phyloP scores from a whole-genome alignment of 2,888 invertebrate genomes.

The Arrhopalites spinosus region DNA sequence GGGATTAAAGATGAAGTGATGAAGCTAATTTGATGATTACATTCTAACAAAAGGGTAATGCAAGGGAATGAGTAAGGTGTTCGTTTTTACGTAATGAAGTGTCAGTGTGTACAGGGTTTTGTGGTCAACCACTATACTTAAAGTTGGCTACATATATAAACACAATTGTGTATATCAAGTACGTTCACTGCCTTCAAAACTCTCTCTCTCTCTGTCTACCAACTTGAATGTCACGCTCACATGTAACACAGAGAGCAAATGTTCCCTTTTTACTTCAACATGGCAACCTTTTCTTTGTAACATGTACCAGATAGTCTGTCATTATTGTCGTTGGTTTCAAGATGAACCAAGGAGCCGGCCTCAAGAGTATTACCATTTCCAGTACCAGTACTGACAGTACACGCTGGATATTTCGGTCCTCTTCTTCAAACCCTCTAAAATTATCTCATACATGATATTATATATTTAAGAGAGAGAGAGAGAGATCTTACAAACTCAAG shows the following conservation, averaged over 20 bases:
- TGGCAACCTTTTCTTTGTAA: background rate
- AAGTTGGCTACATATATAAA: no score
- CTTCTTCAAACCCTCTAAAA: background rate
- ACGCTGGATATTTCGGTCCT: background rate
- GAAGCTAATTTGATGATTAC: slow-evolving; percentile 34
- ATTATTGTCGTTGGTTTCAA: slow-evolving; percentile 5
- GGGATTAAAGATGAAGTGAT: slow-evolving; percentile 25
- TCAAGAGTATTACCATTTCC: background rate
- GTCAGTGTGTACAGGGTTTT: slow-evolving; percentile 38
- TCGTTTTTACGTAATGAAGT: slow-evolving; percentile 41
- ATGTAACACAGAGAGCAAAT: background rate
- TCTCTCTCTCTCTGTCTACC: slow-evolving; percentile 16
- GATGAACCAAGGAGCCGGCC: no score
- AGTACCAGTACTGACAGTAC: no score
- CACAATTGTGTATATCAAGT: no score
- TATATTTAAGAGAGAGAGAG: background rate
- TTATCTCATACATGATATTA: background rate
- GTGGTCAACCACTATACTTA: slow-evolving; percentile 43
- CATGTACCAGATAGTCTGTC: slow-evolving; percentile 8
- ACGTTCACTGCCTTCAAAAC: no score
- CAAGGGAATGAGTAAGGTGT: slow-evolving; percentile 35
- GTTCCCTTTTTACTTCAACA: background rate
- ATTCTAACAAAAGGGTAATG: slow-evolving; percentile 28
- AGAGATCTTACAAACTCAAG: background rate
- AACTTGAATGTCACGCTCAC: slow-evolving; percentile 34